Percentiles rank a stretch among this genome's conserved stretches.
These are phyloP conservation scores for Muntiacus muntjak DNA, from an alignment of 2,113 vertebrate genomes.

Conservation along the genomic window DNA sequence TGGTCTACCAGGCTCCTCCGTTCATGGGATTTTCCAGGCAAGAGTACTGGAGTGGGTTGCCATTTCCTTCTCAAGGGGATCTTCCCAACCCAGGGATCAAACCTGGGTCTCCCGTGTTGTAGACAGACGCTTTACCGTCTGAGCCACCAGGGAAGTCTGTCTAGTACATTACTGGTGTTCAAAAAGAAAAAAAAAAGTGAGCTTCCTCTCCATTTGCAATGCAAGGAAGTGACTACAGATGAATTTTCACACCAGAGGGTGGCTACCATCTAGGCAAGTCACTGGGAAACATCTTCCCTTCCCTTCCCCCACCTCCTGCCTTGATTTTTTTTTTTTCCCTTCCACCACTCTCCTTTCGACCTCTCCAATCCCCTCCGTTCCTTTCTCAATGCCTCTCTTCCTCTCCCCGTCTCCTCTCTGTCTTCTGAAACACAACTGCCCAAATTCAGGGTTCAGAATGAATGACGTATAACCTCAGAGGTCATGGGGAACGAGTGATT, in stretches of 20 bases:
- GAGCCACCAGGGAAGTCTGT: too few species aligned
- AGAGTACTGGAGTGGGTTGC: too few species aligned
- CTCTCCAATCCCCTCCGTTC: neutral
- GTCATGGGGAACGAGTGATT: neutral
- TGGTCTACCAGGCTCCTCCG: too few species aligned
- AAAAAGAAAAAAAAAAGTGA: neutral
- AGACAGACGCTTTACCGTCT: too few species aligned
- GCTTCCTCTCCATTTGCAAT: neutral
- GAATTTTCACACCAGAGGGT: neutral
- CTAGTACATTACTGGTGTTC: neutral
- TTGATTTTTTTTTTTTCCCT: neutral
- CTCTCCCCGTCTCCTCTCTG: neutral
- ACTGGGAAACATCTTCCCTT: neutral
- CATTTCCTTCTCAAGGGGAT: too few species aligned
- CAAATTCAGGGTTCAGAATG: neutral
- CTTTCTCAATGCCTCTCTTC: too few species aligned
- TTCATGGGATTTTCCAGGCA: too few species aligned
- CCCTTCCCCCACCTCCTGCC: accelerated
- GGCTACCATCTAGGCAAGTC: neutral
- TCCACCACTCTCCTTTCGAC: neutral
- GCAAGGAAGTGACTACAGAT: neutral
- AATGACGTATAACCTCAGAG: neutral
- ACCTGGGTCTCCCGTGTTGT: too few species aligned
- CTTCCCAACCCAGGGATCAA: too few species aligned
- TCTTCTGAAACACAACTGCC: neutral